phyloP scores from a whole-genome alignment of 2,888 invertebrate genomes.

The Sinopyrophorus schimmeli region DNA sequence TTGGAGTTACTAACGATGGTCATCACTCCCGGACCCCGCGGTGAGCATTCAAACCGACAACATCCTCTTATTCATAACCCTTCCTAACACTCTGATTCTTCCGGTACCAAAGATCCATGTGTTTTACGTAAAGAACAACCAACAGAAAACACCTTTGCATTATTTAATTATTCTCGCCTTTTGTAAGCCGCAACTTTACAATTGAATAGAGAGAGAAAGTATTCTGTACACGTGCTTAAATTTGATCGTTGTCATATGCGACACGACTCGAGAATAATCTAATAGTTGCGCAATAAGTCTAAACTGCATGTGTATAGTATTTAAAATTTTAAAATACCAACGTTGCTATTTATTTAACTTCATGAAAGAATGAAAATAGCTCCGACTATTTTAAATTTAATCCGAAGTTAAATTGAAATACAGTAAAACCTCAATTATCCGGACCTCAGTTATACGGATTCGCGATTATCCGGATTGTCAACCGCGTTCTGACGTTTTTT shows the following conservation, averaged over 20 bases:
- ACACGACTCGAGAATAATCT: not conserved
- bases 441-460: too few relatives aligned
- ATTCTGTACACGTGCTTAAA: constrained; percentile 10
- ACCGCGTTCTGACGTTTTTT: too few relatives aligned
- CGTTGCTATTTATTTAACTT: too few relatives aligned
- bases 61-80: constrained; percentile 44
- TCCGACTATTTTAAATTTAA: too few relatives aligned
- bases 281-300: too few relatives aligned
- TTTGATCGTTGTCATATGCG: constrained; percentile 9
- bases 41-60: constrained; percentile 26
- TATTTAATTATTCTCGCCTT: constrained; percentile 12
- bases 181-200: constrained; percentile 9
- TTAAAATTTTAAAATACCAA: too few relatives aligned
- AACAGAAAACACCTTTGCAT: constrained; percentile 9
- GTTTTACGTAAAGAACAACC: constrained; percentile 14
- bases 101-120: constrained; percentile 36
- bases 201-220: constrained; percentile 1
- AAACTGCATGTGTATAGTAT: too few relatives aligned
- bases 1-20: constrained; percentile 32
- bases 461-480: too few relatives aligned
- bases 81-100: constrained; percentile 42
- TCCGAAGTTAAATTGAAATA: too few relatives aligned
- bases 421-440: too few relatives aligned
- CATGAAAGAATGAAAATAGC: too few relatives aligned
- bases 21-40: constrained; percentile 27